phyloP scores from a whole-genome alignment of 1,140 invertebrate genomes.

The Drosophila sp. region DNA sequence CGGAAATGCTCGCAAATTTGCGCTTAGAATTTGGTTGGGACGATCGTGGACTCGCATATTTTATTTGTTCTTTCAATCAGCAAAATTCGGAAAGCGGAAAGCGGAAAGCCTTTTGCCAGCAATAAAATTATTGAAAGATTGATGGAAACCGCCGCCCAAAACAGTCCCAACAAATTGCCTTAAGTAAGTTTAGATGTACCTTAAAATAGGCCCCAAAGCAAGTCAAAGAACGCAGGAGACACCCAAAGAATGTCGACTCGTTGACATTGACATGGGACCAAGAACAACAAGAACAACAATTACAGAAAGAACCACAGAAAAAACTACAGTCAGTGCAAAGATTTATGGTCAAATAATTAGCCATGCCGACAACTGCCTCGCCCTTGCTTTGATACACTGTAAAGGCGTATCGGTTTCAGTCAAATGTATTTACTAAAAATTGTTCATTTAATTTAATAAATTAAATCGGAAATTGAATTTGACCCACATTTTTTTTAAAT shows the following conservation, averaged over 20 bases:
- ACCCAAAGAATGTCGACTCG: constrained; percentile 29
- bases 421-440: too few relatives aligned
- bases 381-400: constrained; percentile 24
- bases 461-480: not conserved
- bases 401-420: too few relatives aligned
- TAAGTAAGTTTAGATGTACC: constrained; percentile 40
- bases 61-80: constrained; percentile 76
- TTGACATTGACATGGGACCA: constrained; percentile 51
- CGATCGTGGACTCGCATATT: constrained; percentile 75
- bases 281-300: constrained; percentile 18
- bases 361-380: constrained; percentile 32
- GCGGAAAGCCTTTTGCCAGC: constrained; percentile 46
- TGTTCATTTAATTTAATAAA: not conserved
- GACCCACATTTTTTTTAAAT: too few relatives aligned
- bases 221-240: constrained; percentile 23
- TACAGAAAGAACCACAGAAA: constrained; percentile 10
- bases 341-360: constrained; percentile 64
- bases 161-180: constrained; percentile 26
- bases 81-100: too few relatives aligned
- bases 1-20: constrained; percentile 72
- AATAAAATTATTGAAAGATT: constrained; percentile 63
- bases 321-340: constrained; percentile 37
- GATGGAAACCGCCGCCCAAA: constrained; percentile 24
- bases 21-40: constrained; percentile 62
- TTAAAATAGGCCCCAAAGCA: constrained; percentile 3